Evolutionary conservation across 2,888 invertebrate species (phyloP), one percentile per base, ranked within the genome.

Genomic region (Nomada ferruginata): DNA sequence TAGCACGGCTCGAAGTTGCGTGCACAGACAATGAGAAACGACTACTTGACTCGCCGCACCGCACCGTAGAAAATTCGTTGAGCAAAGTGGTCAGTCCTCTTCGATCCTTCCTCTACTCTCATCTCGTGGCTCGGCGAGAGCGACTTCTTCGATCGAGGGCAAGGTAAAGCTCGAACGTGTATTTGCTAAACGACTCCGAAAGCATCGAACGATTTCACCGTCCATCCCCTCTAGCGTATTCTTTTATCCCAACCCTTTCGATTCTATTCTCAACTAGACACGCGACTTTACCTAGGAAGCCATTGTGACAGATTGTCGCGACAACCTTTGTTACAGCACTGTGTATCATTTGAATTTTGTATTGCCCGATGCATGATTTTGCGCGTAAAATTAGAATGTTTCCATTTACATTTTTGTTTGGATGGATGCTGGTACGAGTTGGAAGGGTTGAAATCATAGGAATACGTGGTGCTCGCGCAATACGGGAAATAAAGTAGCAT

Each of bases 111-210:
- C 15, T 66, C 47, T 9, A 11, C 4, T 44, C 53, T 50, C 73
- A 15, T 53, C 64, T 59, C 44, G 15, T 44, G 42, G n/a, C 42
- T 47, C 57, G 13, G 60, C 42, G 68, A 71, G 57, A 59, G 44
- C 47, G 59, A 52, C 55, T 66, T 71, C 63, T 53, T 64, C 61
- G 66, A 75, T 63, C 63, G 63, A 65, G 61, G 50, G 52, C 63
- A 71, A 76, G 63, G 69, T 74, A 70, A 84, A 82, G 79, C 57
- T 57, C 68, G 73, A 26, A 82, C 74, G 76, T 78, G 70, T 84
- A 78, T 87, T 85, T 79, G 74, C 79, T 70, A 84, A 87, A 85
- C 76, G 78, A 80, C 76, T 74, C 61, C 63, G 10, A 64, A 71
- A 65, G 69, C 76, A 87, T 79, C 79, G 70, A 85, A 71, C 61